Percentiles rank a stretch among this genome's conserved stretches.
Conservation (phyloP, 2,888 invertebrate species). For the Tenthredo notha region DNA sequence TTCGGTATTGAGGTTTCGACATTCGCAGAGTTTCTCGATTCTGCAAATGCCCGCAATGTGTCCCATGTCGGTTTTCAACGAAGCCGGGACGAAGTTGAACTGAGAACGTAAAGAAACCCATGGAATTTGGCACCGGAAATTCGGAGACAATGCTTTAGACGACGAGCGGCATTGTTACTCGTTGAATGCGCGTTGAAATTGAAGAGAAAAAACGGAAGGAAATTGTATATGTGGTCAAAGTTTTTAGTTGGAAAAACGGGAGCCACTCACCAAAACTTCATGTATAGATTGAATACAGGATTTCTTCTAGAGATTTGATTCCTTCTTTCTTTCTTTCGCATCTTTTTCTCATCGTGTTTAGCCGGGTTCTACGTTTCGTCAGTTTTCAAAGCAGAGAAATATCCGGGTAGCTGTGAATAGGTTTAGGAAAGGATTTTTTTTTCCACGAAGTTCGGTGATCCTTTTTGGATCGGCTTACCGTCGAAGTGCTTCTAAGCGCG, state of each 20-base stretch:
- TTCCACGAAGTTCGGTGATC: constrained; percentile 9
- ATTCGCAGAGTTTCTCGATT: constrained; percentile 42
- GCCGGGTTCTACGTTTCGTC: constrained; percentile 3
- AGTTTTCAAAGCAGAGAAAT: constrained; percentile 14
- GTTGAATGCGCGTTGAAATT: constrained; percentile 41
- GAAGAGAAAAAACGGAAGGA: constrained; percentile 19
- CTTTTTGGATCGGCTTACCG: constrained; percentile 36
- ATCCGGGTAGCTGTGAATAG: constrained; percentile 25
- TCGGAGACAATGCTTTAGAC: constrained; percentile 38
- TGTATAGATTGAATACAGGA: not conserved
- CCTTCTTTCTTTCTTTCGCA: not conserved
- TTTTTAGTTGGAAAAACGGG: constrained; percentile 24
- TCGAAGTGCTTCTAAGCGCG: constrained; percentile 30
- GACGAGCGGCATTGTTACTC: constrained; percentile 44
- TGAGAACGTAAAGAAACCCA: constrained; percentile 25
- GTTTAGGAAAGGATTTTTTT: constrained; percentile 30
- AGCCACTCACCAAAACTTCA: not conserved
- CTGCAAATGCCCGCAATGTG: constrained; percentile 41
- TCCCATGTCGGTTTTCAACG: constrained; percentile 20
- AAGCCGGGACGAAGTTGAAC: not conserved
- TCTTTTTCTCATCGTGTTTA: not conserved
- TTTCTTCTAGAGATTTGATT: constrained; percentile 14
- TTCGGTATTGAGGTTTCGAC: not conserved
- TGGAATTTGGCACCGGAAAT: constrained; percentile 35
- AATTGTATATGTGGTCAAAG: not conserved